These are phyloP conservation scores for Luehdorfia chinensis DNA, from an alignment of 1,140 invertebrate genomes.

Conservation along the genomic window DNA sequence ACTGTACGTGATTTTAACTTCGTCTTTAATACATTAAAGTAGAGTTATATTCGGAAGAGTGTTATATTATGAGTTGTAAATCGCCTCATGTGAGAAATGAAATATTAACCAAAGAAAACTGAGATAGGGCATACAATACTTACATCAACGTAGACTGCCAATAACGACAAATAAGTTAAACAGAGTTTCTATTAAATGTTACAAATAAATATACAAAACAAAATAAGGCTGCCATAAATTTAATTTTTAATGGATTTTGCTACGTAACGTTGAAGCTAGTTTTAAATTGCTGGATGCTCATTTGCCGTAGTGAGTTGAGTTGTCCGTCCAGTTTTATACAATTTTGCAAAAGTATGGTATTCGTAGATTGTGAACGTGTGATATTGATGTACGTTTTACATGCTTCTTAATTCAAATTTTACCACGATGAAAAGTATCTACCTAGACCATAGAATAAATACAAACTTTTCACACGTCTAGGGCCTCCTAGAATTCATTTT, in stretches of 20 bases:
- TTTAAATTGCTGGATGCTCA: constrained; percentile 64
- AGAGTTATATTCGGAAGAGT: neutral
- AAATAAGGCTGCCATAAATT: constrained; percentile 53
- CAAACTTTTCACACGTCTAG: too few species aligned
- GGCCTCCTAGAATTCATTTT: too few species aligned
- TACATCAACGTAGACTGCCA: constrained; percentile 48
- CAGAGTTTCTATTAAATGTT: constrained; percentile 53
- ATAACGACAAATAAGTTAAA: constrained; percentile 25
- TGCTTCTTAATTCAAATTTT: neutral
- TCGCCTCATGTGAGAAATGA: constrained; percentile 17
- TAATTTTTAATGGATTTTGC: constrained; percentile 33
- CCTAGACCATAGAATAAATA: too few species aligned
- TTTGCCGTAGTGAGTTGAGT: constrained; percentile 72
- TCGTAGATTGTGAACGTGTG: constrained; percentile 36
- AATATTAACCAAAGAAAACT: constrained; percentile 57
- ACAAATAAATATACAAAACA: constrained; percentile 43
- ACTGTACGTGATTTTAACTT: too few species aligned
- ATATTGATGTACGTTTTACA: neutral
- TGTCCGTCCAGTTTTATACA: constrained; percentile 75
- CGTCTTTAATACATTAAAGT: neutral
- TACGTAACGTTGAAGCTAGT: constrained; percentile 25
- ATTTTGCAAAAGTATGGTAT: constrained; percentile 55
- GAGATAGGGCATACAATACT: constrained; percentile 33
- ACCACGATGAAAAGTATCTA: too few species aligned
- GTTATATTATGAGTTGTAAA: neutral